Evolutionary conservation across 2,888 invertebrate genomes (phyloP), one percentile per base, ranked within the genome.

Genomic region (Cacoxenus indagator): DNA sequence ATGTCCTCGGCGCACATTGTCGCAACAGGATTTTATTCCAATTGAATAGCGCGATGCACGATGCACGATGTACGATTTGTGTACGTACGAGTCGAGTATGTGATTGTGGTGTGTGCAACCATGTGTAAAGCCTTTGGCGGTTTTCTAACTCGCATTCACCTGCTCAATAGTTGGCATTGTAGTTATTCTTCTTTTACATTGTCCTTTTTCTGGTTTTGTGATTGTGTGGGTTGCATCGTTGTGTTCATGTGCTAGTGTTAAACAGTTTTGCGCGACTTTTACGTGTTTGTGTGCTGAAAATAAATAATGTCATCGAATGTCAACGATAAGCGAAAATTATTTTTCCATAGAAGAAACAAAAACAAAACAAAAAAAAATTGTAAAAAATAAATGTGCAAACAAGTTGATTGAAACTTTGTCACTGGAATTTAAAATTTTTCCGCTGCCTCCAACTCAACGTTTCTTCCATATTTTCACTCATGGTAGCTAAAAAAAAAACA

Each of bases 21-120:
- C 65, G 37, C 67, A 71, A 69, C 67, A 69, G 75, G 71, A 70
- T 75, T 77, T 79, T 76, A 78, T 77, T 78, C 73, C 76, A 78
- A 79, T 79, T 77, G 73, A 79, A 78, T 76, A 70, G 70, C 67
- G 70, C 64, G 65, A 72, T 71, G 70, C 69, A 67, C 65, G 67
- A 54, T 67, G 69, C 68, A 65, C 14, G 22, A 6, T 29, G 54
- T 43, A 27, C 64, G 19, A 46, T 43, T 51, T 66, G 55, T 67
- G 51, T 64, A 22, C 31, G 57, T 64, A 31, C 29, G 46, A 26
- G 26, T 51, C 22, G 6, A 22, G 62, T 51, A 8, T n/a, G 51
- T 17, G n/a, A 8, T 14, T 17, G 43, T 65, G 31, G 14, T 27
- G 27, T 45, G 65, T 59, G 31, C 65, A 68, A 62, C 54, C 62